A percentile compares a stretch with the other conserved stretches of the same genome.
Conservation (phyloP, 2,888 invertebrate genomes). For the Allygus modestus region DNA sequence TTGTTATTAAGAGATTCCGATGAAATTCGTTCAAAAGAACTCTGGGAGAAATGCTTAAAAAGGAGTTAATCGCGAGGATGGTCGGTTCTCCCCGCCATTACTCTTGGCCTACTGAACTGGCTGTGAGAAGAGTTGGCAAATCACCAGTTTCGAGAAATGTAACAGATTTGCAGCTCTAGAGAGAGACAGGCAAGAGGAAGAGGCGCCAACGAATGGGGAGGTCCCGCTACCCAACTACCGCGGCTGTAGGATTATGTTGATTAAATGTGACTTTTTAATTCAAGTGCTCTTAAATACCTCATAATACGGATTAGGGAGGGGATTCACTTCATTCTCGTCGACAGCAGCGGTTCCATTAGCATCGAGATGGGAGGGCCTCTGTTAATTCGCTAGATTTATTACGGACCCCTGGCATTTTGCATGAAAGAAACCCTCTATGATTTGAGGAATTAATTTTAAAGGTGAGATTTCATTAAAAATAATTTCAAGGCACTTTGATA, state of each 20-base stretch:
- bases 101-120: background rate
- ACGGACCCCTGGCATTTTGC: too few species aligned
- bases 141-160: background rate
- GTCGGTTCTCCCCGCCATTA: background rate
- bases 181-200: background rate
- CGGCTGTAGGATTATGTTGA: background rate
- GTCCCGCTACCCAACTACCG: background rate
- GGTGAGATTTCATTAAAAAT: too few species aligned
- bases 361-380: background rate
- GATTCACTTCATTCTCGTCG: background rate
- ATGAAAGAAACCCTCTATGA: too few species aligned
- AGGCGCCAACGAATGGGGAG: background rate
- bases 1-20: conserved; percentile 6
- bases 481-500: too few species aligned
- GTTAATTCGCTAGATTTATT: too few species aligned
- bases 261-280: conserved; percentile 5
- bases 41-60: background rate
- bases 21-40: conserved; percentile 18
- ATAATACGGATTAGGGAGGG: background rate
- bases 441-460: too few species aligned
- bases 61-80: background rate
- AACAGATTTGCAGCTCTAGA: background rate
- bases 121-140: background rate
- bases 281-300: background rate
- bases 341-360: background rate